Percentiles rank a stretch among this genome's conserved stretches.
Evolutionary conservation across 2,888 invertebrate species (phyloP).

Genomic region (Eristalis pertinax): DNA sequence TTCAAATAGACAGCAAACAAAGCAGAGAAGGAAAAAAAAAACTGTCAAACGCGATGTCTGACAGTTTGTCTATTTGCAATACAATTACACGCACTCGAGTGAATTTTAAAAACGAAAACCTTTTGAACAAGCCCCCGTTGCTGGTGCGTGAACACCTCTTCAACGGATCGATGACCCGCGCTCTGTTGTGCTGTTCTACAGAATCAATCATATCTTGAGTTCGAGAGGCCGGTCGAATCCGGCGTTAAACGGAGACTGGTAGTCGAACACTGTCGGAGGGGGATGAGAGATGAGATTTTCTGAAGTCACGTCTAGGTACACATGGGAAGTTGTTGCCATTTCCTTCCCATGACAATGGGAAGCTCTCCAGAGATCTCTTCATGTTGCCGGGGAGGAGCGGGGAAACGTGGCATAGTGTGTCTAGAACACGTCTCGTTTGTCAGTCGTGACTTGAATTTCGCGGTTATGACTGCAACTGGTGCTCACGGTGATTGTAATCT

Average conservation of each 20-base stretch:
- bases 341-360: constrained; percentile 51
- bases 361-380: background rate
- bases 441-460: constrained; percentile 66
- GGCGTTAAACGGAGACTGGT: background rate
- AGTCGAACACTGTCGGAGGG: too few relatives aligned
- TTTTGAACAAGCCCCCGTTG: constrained; percentile 5
- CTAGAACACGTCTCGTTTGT: constrained; percentile 67
- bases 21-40: constrained; percentile 4
- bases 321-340: constrained; percentile 36
- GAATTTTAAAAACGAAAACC: constrained; percentile 46
- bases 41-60: constrained; percentile 66
- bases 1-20: background rate
- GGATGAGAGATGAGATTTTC: background rate
- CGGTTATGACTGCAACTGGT: constrained; percentile 23
- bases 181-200: background rate
- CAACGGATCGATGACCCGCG: constrained; percentile 60
- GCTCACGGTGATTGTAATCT: background rate
- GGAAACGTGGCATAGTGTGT: background rate
- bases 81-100: constrained; percentile 64
- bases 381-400: background rate
- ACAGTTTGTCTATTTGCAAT: constrained; percentile 71
- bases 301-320: constrained; percentile 56
- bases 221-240: constrained; percentile 1
- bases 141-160: constrained; percentile 57
- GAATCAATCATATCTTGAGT: constrained; percentile 33